Evolutionary conservation across 1,140 invertebrate genomes (phyloP).

Genomic region (Dendrolimus kikuchii): DNA sequence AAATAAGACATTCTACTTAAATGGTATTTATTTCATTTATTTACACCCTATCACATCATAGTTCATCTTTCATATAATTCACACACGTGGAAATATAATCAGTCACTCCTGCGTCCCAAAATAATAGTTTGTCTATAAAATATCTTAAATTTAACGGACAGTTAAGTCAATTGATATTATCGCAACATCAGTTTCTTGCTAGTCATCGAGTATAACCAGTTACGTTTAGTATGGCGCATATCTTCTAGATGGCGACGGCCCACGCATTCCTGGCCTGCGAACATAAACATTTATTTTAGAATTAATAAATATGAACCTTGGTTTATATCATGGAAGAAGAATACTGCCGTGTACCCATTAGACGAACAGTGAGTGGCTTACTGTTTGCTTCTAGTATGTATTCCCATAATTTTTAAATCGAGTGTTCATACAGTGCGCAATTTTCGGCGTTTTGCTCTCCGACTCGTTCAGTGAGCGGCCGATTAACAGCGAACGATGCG

Average conservation of each 20-base stretch:
- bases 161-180: conserved; percentile 15
- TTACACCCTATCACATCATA: conserved; percentile 43
- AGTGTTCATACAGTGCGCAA: no score
- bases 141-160: conserved; percentile 23
- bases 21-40: conserved; percentile 58
- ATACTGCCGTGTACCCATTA: no score
- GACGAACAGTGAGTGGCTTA: no score
- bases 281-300: conserved; percentile 4
- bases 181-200: conserved; percentile 14
- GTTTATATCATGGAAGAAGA: no score
- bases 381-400: no score
- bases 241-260: conserved; percentile 83
- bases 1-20: conserved; percentile 31
- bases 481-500: no score
- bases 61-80: conserved; percentile 23
- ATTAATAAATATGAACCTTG: background rate
- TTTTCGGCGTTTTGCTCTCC: no score
- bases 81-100: conserved; percentile 23
- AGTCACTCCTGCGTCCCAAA: conserved; percentile 27
- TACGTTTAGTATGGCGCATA: conserved; percentile 84
- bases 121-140: conserved; percentile 33
- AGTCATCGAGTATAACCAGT: conserved; percentile 13
- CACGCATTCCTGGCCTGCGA: conserved; percentile 79
- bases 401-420: no score
- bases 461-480: no score